Evolutionary conservation across 1,140 invertebrate genomes (phyloP).

Genomic region (Homalodisca vitripennis): DNA sequence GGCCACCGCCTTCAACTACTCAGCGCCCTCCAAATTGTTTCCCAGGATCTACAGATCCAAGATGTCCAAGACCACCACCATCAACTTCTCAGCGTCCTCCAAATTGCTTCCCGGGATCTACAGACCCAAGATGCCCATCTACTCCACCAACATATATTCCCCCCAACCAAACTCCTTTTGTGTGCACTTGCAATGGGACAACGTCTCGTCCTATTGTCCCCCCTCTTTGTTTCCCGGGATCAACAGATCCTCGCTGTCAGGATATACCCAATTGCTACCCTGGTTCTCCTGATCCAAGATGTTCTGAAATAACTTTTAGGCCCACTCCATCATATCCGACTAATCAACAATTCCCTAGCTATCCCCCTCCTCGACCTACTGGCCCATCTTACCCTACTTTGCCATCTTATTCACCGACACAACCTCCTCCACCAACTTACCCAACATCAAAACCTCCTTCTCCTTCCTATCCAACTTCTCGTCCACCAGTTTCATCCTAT

Average conservation of each 20-base stretch:
- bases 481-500: conserved; percentile 49
- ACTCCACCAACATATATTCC: conserved; percentile 37
- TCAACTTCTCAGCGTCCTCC: too few relatives aligned
- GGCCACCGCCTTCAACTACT: conserved; percentile 27
- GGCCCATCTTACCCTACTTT: conserved; percentile 45
- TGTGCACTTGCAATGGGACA: conserved; percentile 40
- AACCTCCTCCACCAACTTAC: conserved; percentile 35
- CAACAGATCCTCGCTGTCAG: conserved; percentile 43
- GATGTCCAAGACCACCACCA: conserved; percentile 42
- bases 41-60: conserved; percentile 44
- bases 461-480: conserved; percentile 46
- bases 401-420: conserved; percentile 45
- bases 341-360: conserved; percentile 48
- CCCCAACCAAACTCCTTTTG: conserved; percentile 36
- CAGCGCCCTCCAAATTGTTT: conserved; percentile 32
- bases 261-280: conserved; percentile 32
- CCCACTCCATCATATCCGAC: conserved; percentile 39
- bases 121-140: conserved; percentile 45
- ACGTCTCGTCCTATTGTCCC: conserved; percentile 34
- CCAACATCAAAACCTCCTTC: conserved; percentile 32
- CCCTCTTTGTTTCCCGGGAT: conserved; percentile 43
- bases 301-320: conserved; percentile 43
- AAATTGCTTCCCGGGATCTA: conserved; percentile 46
- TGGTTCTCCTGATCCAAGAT: conserved; percentile 47
- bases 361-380: conserved; percentile 49